Evolutionary conservation across 1,140 invertebrate genomes (phyloP), one percentile per base, ranked within the genome.

Genomic region (Sycophila sp.): DNA sequence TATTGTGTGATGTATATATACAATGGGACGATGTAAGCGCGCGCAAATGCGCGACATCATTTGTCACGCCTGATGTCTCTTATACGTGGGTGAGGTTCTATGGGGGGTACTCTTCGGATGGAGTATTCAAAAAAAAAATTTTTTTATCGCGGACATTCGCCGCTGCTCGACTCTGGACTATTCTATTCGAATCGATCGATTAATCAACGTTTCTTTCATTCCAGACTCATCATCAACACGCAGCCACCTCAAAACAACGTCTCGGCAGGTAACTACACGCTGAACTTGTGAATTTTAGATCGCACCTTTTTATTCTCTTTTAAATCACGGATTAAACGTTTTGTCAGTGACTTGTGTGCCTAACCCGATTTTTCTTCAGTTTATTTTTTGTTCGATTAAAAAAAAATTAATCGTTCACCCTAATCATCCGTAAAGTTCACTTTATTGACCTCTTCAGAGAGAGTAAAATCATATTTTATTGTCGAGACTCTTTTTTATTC

Each of bases 201-300:
- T 5, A 59, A 40, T 62, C n/a, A 72, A 71, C 36, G 17, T 55
- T 66, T 67, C 74, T 73, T 36, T 75, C 19, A 47, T 64, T 86
- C 55, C 75, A 85, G 84, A 67, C 75, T 86, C 73, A 86, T 86
- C 81, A 86, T 86, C 72, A 86, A 85, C 69, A 85, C 79, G 42
- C 83, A 84, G 68, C 80, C 85, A 40, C 66, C 84, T 24, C 83
- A 84, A 68, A 85, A 86, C 69, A 85, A 85, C 68, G 83, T 86
- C 45, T 82, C 83, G 60, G 63, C 80, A 79, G 83, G 82, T 85
- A 83, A 82, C 68, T 55, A 47, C n/a, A 59, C 47, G 26, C n/a
- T n/a, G n/a, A n/a, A n/a, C n/a, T n/a, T n/a, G n/a, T n/a, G n/a
- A n/a, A n/a, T n/a, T n/a, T 13, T n/a, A 2, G 40, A n/a, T 40